phyloP scores from a whole-genome alignment of 2,113 vertebrate genomes.

The Recurvirostra avosetta region DNA sequence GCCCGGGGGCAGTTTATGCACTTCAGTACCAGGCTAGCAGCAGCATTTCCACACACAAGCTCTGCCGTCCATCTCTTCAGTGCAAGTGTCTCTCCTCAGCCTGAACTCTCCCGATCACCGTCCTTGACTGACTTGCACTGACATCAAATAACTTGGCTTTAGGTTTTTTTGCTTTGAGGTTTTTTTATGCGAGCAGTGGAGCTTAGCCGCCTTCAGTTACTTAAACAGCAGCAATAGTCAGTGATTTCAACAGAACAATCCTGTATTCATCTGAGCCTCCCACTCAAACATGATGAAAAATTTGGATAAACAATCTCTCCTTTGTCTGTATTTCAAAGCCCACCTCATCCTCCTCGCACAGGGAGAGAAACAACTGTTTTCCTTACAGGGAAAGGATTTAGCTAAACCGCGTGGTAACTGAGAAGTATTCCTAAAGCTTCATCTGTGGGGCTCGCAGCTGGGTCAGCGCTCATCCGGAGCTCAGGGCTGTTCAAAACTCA shows the following conservation, averaged over 20 bases:
- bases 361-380: not conserved
- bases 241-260: not conserved
- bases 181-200: not conserved
- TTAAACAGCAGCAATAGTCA: not conserved
- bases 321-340: conserved; percentile 16
- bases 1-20: too few relatives aligned
- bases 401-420: not conserved
- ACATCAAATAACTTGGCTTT: not conserved
- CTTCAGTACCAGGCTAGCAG: too few relatives aligned
- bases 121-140: not conserved
- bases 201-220: not conserved
- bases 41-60: too few relatives aligned
- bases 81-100: not conserved
- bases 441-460: not conserved
- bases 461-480: not conserved
- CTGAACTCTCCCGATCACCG: not conserved
- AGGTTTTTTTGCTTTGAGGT: too few relatives aligned
- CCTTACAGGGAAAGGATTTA: not conserved
- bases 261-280: conserved; percentile 6
- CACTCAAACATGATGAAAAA: not conserved
- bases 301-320: conserved; percentile 16
- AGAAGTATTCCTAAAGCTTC: not conserved
- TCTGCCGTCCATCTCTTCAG: accelerated
- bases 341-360: not conserved
- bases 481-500: not conserved